These are phyloP conservation scores for Tuta absoluta DNA, from an alignment of 2,888 invertebrate genomes.

Conservation along the genomic window DNA sequence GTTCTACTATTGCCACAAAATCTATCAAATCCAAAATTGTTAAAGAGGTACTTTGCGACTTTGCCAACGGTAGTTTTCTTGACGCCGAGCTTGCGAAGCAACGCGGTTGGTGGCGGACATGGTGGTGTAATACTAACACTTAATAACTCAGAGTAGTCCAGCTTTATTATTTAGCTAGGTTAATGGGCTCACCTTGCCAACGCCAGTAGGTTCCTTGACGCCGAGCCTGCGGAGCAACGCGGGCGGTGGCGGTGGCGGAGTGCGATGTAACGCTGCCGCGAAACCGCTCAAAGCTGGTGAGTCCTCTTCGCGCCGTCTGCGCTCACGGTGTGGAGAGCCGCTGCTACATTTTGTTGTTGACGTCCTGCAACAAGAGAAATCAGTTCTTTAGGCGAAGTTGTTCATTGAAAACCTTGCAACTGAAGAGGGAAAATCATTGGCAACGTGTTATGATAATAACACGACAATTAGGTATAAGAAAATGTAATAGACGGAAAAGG, in stretches of 20 bases:
- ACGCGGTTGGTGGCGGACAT: constrained; percentile 89
- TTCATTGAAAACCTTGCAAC: too few relatives aligned
- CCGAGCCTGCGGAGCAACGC: constrained; percentile 88
- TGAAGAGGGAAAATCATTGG: too few relatives aligned
- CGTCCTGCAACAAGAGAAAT: constrained; percentile 77
- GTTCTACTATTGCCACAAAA: too few relatives aligned
- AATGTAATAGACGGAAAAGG: too few relatives aligned
- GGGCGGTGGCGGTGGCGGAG: constrained; percentile 90
- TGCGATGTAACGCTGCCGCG: constrained; percentile 85
- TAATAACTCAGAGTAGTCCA: constrained; percentile 81
- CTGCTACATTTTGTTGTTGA: constrained; percentile 72
- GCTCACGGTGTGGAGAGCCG: constrained; percentile 84
- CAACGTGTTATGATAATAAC: too few relatives aligned
- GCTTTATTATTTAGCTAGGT: constrained; percentile 52
- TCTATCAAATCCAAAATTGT: too few relatives aligned
- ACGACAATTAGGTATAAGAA: too few relatives aligned
- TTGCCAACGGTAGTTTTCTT: constrained; percentile 91
- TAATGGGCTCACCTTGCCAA: constrained; percentile 85
- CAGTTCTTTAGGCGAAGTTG: too few relatives aligned
- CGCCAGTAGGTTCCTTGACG: constrained; percentile 88
- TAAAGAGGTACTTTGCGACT: too few relatives aligned
- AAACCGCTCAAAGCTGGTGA: constrained; percentile 81
- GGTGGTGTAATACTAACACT: constrained; percentile 87
- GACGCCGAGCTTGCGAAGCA: constrained; percentile 87
- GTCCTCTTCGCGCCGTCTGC: constrained; percentile 76